phyloP scores from a whole-genome alignment of 2,113 vertebrate species.

The Gracilinanus agilis region DNA sequence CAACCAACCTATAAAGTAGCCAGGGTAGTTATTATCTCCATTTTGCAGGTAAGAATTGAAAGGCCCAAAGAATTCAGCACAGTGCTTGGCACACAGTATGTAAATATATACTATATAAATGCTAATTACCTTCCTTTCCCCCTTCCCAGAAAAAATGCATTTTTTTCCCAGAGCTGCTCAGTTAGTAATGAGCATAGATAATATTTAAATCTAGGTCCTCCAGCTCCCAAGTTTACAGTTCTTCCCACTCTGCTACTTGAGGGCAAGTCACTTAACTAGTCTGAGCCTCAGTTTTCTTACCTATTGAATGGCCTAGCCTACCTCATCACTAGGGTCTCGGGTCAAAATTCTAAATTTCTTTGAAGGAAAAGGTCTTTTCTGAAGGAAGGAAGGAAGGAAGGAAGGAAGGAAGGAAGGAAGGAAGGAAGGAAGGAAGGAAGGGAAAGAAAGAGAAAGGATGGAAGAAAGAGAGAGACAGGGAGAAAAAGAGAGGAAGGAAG shows the following conservation, averaged over 20 bases:
- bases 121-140: background rate
- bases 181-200: background rate
- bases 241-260: background rate
- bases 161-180: background rate
- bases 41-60: background rate
- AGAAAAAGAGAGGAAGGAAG: no score
- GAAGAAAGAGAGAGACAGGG: no score
- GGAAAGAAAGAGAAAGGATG: no score
- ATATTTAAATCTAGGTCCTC: background rate
- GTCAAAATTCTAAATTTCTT: constrained; percentile 38
- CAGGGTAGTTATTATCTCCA: background rate
- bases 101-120: no score
- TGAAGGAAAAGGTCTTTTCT: background rate
- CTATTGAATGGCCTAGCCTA: background rate
- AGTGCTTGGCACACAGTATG: background rate
- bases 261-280: background rate
- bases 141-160: no score
- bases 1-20: background rate
- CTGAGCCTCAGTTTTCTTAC: background rate
- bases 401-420: background rate
- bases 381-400: background rate
- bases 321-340: background rate
- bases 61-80: background rate
- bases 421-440: background rate
- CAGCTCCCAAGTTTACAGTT: background rate